Evolutionary conservation across 2,888 invertebrate species (phyloP), one percentile per base, ranked within the genome.

Genomic region (Desoria tigrina): DNA sequence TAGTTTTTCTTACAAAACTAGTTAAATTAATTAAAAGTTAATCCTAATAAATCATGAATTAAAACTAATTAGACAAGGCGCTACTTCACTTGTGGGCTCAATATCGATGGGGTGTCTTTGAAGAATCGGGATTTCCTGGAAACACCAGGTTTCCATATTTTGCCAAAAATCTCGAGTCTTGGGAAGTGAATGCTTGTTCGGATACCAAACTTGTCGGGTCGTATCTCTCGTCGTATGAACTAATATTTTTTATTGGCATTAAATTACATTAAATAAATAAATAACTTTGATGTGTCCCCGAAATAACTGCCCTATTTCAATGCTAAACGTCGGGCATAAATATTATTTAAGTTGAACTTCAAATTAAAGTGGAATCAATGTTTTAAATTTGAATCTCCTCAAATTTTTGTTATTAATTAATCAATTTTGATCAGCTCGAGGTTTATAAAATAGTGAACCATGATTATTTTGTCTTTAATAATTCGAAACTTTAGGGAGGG

Each of bases 41-140:
- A 16, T 11, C 21, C 45, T 45, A 11, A 3, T 16, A 45, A 6
- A 9, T 39, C 23, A 23, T 16, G 24, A 57, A 24, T 32, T 11
- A 57, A 45, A 28, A 55, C 24, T 14, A 16, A 45, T 2, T 27
- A 61, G 61, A 54, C 18, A 61, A 53, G 54, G 2, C 61, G 7
- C 42, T 61, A 9, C 61, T 61, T 27, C 61, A 53, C 28, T 42
- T 26, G n/a, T 61, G 53, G 53, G 54, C 53, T 9, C 21, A 42
- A 26, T 42, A 42, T 26, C 61, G 61, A 7, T 61, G 61, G 61
- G 61, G 61, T 18, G 53, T 54, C 7, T 61, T 61, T 42, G 42
- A 53, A 18, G 61, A 61, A 42, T 24, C 16, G 1, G 61, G 61
- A 9, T 54, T 37, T 26, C 24, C 21, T 1, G 16, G 37, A 2